These are phyloP conservation scores for Rhipidura dahli DNA, from an alignment of 2,113 vertebrate genomes.

Conservation along the genomic window DNA sequence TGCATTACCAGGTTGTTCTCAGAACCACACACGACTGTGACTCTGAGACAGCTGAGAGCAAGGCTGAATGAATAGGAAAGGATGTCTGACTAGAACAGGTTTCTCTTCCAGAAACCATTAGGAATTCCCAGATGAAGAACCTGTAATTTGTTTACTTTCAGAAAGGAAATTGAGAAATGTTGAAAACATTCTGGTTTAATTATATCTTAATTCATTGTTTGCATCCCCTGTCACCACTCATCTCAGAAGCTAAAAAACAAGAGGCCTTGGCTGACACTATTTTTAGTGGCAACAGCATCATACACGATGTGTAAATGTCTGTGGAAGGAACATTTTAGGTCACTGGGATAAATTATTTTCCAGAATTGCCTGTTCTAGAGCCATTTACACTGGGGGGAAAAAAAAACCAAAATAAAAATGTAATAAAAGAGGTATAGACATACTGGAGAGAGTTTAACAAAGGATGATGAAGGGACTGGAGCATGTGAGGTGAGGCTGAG, in stretches of 20 bases:
- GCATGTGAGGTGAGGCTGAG: neutral
- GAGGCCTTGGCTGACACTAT: neutral
- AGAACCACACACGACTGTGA: neutral
- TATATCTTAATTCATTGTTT: neutral
- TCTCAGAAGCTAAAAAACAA: neutral
- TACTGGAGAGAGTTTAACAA: neutral
- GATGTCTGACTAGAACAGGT: neutral
- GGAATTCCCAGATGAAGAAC: neutral
- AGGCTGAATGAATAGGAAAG: neutral
- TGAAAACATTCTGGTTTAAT: neutral
- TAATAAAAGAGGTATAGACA: neutral
- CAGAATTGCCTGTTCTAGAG: neutral
- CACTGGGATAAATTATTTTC: neutral
- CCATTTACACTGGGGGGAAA: fast-evolving
- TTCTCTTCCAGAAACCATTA: neutral
- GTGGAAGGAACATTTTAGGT: neutral
- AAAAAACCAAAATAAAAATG: fast-evolving
- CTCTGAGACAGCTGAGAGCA: neutral
- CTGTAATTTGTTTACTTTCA: neutral
- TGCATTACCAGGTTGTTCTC: too few relatives aligned
- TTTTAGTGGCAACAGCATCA: neutral
- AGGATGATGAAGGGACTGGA: neutral
- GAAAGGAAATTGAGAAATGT: neutral
- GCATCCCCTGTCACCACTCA: neutral
- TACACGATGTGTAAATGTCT: neutral